phyloP scores from a whole-genome alignment of 2,888 invertebrate species.

The Palloptera scutellata region DNA sequence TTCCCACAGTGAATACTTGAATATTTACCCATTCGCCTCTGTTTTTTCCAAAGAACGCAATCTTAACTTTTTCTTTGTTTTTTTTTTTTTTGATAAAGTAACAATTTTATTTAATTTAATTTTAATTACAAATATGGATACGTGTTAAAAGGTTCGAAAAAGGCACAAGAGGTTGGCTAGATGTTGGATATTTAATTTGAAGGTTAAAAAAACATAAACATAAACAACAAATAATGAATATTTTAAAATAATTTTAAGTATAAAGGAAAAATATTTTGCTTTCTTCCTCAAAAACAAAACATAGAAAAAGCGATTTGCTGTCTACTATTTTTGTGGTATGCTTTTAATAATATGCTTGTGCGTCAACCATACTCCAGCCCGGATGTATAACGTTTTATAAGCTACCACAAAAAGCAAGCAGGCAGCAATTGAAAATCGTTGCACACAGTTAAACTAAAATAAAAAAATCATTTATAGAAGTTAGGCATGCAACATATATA shows the following conservation, averaged over 20 bases:
- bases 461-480: too few relatives aligned
- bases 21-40: too few relatives aligned
- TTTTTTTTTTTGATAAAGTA: not conserved
- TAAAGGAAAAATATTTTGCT: not conserved
- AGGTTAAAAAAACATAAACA: not conserved
- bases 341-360: not conserved
- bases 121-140: not conserved
- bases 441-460: too few relatives aligned
- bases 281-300: constrained; percentile 4
- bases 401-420: too few relatives aligned
- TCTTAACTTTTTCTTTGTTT: constrained; percentile 1
- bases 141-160: constrained; percentile 55
- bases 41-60: not conserved
- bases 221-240: constrained; percentile 20
- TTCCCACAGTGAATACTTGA: too few relatives aligned
- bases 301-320: not conserved
- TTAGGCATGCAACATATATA: too few relatives aligned
- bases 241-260: constrained; percentile 8
- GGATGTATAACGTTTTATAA: not conserved
- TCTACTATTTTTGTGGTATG: constrained; percentile 4
- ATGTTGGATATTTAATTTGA: constrained; percentile 30
- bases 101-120: not conserved
- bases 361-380: not conserved
- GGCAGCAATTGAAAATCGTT: not conserved
- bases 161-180: constrained; percentile 54